Percentiles rank a stretch among this genome's conserved stretches.
phyloP scores from a whole-genome alignment of 2,113 vertebrate species.

The Ictalurus furcatus region DNA sequence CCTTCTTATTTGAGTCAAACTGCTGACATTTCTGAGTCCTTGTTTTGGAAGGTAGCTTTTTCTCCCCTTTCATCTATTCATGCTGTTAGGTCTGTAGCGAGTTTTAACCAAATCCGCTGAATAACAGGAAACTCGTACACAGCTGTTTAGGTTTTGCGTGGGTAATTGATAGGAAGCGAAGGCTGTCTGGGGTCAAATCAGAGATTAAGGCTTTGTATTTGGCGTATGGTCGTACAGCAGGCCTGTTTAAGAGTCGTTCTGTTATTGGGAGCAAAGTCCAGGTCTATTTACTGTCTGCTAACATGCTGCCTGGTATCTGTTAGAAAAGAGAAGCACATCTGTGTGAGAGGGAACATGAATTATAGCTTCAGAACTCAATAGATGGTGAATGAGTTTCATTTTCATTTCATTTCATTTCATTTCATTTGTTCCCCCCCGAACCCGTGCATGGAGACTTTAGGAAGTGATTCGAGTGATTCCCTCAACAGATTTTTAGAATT shows the following conservation, averaged over 20 bases:
- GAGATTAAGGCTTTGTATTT: neutral
- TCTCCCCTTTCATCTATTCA: neutral
- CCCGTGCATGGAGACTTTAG: too few species aligned
- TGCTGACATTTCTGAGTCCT: neutral
- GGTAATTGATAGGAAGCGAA: neutral
- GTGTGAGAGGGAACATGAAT: neutral
- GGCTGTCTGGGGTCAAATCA: neutral
- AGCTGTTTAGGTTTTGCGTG: neutral
- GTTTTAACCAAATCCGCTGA: neutral
- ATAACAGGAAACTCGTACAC: neutral
- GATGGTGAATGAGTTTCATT: neutral
- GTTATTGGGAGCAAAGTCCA: constrained; percentile 66
- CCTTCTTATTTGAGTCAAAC: neutral
- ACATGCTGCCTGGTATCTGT: constrained; percentile 46
- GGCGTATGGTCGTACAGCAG: neutral
- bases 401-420: neutral
- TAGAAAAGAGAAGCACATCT: neutral
- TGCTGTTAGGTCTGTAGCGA: neutral
- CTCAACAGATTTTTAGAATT: neutral
- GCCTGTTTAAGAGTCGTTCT: neutral
- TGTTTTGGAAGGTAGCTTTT: neutral
- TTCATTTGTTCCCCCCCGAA: neutral
- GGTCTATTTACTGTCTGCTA: constrained; percentile 64
- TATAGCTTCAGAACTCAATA: neutral
- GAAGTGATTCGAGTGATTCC: neutral